Evolutionary conservation across 1,140 invertebrate genomes (phyloP).

Genomic region (Cecropterus lyciades): DNA sequence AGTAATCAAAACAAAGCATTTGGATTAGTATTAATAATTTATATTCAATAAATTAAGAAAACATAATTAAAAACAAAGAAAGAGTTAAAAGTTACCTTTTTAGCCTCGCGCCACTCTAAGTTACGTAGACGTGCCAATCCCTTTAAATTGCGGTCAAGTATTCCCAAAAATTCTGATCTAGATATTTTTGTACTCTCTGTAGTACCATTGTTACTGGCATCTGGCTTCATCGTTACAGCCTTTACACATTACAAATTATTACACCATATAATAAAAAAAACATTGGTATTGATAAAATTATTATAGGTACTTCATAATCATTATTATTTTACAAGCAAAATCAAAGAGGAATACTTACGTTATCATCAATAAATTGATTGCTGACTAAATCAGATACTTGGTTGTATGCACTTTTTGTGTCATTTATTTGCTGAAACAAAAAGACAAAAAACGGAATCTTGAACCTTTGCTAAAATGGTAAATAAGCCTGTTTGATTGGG

Average conservation of each 20-base stretch:
- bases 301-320: not conserved
- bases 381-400: constrained; percentile 77
- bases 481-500: no score
- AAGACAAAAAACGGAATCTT: no score
- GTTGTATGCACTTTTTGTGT: constrained; percentile 80
- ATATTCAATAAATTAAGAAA: no score
- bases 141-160: constrained; percentile 79
- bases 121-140: constrained; percentile 73
- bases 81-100: constrained; percentile 54
- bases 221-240: constrained; percentile 49
- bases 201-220: constrained; percentile 54
- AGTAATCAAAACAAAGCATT: no score
- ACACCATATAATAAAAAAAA: no score
- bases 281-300: no score
- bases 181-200: constrained; percentile 75
- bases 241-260: no score
- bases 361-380: constrained; percentile 73
- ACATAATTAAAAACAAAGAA: no score
- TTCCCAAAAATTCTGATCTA: constrained; percentile 73
- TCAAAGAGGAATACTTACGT: constrained; percentile 66
- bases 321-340: no score
- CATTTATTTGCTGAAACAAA: constrained; percentile 81
- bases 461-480: no score
- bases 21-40: no score
- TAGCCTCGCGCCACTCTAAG: constrained; percentile 77